These are phyloP conservation scores for Dryobotodes eremita DNA, from an alignment of 2,888 invertebrate genomes.

Conservation along the genomic window DNA sequence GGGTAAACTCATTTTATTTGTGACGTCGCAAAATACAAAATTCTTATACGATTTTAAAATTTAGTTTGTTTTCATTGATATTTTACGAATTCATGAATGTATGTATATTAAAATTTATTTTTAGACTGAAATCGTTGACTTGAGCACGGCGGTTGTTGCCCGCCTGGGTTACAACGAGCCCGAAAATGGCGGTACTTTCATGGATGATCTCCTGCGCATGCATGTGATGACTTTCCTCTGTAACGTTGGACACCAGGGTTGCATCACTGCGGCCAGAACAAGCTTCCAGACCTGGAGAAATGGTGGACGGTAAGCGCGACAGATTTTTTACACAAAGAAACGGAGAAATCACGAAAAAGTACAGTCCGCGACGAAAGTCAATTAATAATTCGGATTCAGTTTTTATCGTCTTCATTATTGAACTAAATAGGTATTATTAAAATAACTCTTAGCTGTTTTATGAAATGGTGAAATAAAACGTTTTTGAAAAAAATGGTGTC, in stretches of 20 bases:
- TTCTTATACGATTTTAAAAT: neutral
- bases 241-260: slow-evolving; percentile 82
- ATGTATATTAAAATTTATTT: slow-evolving; percentile 41
- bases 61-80: neutral
- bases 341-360: neutral
- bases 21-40: neutral
- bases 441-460: neutral
- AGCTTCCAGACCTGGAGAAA: slow-evolving; percentile 84
- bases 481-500: neutral
- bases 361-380: too few relatives aligned
- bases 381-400: neutral
- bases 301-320: slow-evolving; percentile 74
- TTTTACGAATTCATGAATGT: neutral
- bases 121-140: slow-evolving; percentile 84
- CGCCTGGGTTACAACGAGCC: slow-evolving; percentile 89
- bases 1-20: slow-evolving; percentile 70
- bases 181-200: slow-evolving; percentile 81
- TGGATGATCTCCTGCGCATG: slow-evolving; percentile 89
- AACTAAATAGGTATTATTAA: neutral
- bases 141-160: slow-evolving; percentile 86
- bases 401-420: neutral
- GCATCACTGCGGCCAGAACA: slow-evolving; percentile 79
- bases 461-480: neutral
- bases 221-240: slow-evolving; percentile 91
- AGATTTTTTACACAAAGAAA: neutral